A percentile compares a stretch with the other conserved stretches of the same genome.
Conservation (phyloP, 2,113 vertebrate species). For the Strigops habroptila region DNA sequence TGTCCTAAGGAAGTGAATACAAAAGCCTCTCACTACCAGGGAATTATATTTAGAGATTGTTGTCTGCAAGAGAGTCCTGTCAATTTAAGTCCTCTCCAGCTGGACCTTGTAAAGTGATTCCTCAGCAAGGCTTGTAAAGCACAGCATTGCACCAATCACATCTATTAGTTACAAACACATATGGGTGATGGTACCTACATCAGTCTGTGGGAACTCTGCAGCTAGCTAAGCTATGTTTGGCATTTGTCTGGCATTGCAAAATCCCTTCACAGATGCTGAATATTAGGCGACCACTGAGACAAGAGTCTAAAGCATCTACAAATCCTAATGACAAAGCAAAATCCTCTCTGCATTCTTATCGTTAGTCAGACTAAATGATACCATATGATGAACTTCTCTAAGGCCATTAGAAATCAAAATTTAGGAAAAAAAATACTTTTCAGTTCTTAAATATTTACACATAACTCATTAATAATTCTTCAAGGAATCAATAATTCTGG, state of each 20-base stretch:
- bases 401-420: background rate
- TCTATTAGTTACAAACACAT: background rate
- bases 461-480: background rate
- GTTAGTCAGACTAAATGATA: background rate
- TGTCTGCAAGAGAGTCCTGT: background rate
- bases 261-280: background rate
- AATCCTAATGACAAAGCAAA: background rate
- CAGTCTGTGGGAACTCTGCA: background rate
- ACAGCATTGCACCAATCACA: background rate
- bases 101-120: slow-evolving; percentile 1
- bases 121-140: background rate
- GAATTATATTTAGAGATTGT: background rate
- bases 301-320: background rate
- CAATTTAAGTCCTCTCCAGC: background rate
- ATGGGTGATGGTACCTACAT: background rate
- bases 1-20: background rate
- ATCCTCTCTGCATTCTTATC: background rate
- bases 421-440: background rate
- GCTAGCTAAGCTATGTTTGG: background rate
- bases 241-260: background rate
- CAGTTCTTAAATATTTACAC: background rate
- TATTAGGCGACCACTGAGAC: background rate
- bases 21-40: background rate
- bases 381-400: background rate
- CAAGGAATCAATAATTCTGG: background rate